Evolutionary conservation across 2,797 vertebrate genomes (phyloP), one percentile per base, ranked within the genome.

Genomic region (Nyctalus aviator): DNA sequence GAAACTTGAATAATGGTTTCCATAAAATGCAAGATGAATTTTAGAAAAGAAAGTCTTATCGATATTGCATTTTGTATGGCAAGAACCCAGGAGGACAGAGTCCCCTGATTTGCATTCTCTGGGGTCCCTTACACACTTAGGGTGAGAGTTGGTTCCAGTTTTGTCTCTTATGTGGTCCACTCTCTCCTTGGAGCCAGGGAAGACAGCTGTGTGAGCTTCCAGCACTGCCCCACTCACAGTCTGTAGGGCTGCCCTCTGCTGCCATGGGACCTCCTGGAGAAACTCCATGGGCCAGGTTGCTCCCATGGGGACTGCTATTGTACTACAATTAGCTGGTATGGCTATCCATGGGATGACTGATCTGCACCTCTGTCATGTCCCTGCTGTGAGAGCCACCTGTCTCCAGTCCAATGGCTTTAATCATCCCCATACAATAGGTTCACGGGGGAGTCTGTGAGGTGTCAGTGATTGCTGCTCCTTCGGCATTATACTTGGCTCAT

Each of bases 11-110:
- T 50, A n/a, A 59, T n/a, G 21, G 7, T 69, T 84, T 35, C 9
- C n/a, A 71, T 69, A 59, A 88, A 76, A 59, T 10, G 10, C 48
- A 57, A 76, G 85, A 72, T 53, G 30, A 69, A 69, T 73, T 93
- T 94, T 77, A 73, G 44, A 84, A 53, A 76, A 30, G 71, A 30
- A 87, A 57, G 68, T 35, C 5, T 68, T 53, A 48, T 44, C 10
- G 8, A 8, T 27, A 55, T 2, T 41, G 18, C 75, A 55, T 55
- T 55, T 55, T 23, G n/a, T 25, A 11, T 84, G 46, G 87, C 30
- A 64, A 94, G 59, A 79, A 84, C 35, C 7, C 37, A 23, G 35
- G 35, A 57, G 11, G 9, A 17, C 41, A 11, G 1, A 68, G 3
- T 18, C 0, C 5, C 27, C 30, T 17, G 1, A 25, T 57, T 41